Conservation (phyloP, 2,797 vertebrate species). For the Iguana delicatissima region DNA sequence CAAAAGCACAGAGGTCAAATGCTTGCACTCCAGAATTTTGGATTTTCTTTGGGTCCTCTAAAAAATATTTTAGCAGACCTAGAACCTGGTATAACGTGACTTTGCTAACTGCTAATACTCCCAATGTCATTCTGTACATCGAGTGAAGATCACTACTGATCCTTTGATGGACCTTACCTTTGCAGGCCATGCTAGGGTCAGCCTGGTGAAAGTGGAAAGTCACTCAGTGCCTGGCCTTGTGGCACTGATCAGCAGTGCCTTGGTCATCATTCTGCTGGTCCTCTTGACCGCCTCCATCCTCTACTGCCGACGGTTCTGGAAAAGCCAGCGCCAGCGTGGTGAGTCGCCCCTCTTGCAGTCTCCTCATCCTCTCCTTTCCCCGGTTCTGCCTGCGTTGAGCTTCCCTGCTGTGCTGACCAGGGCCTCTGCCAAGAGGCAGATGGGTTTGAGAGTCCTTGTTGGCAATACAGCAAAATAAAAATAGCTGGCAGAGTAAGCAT, state of each 20-base stretch:
- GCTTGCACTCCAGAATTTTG: no score
- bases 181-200: conserved; percentile 76
- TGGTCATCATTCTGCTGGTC: conserved; percentile 75
- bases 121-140: no score
- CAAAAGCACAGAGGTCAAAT: no score
- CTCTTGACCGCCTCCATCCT: conserved; percentile 76
- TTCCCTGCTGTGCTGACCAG: no score
- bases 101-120: no score
- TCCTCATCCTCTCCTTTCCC: not conserved
- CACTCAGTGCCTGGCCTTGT: conserved; percentile 70
- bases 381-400: not conserved
- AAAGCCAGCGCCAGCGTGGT: conserved; percentile 76
- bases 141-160: not conserved
- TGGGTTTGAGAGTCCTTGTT: no score
- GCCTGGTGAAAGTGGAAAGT: conserved; percentile 65
- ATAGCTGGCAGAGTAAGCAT: no score
- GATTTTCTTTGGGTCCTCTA: no score
- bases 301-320: conserved; percentile 78
- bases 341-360: conserved; percentile 24
- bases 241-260: conserved; percentile 76
- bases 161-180: not conserved
- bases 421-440: no score
- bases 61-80: no score
- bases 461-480: no score
- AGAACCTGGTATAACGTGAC: no score